These are phyloP conservation scores for Aphis gossypii DNA, from an alignment of 1,140 invertebrate species.

Conservation along the genomic window DNA sequence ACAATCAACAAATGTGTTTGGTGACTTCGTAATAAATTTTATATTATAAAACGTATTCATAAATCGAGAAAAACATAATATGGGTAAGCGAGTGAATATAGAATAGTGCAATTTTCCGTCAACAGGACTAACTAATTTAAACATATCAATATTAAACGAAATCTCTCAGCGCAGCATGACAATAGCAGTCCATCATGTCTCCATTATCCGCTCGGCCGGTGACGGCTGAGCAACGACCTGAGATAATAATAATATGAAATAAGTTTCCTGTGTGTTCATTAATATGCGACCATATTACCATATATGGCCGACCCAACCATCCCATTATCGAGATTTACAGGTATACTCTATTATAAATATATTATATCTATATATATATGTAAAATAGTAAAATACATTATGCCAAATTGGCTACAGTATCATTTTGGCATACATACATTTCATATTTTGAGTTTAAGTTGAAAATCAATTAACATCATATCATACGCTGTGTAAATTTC, in stretches of 20 bases:
- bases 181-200: slow-evolving; percentile 9
- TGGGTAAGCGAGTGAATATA: background rate
- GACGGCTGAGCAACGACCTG: background rate
- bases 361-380: background rate
- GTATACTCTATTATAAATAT: background rate
- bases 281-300: background rate
- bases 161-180: background rate
- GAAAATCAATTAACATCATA: background rate
- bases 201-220: background rate
- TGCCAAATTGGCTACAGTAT: background rate
- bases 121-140: slow-evolving; percentile 9
- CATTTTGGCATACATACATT: background rate
- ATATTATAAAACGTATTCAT: background rate
- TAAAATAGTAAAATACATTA: background rate
- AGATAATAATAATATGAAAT: slow-evolving; percentile 2
- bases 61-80: background rate
- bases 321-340: background rate
- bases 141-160: slow-evolving; percentile 31
- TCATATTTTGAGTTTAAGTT: background rate
- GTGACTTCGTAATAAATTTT: too few species aligned
- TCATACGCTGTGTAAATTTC: background rate
- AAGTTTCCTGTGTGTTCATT: background rate
- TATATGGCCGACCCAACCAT: background rate
- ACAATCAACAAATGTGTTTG: background rate
- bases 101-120: background rate